phyloP scores from a whole-genome alignment of 2,113 vertebrate genomes.

The Albula goreensis region DNA sequence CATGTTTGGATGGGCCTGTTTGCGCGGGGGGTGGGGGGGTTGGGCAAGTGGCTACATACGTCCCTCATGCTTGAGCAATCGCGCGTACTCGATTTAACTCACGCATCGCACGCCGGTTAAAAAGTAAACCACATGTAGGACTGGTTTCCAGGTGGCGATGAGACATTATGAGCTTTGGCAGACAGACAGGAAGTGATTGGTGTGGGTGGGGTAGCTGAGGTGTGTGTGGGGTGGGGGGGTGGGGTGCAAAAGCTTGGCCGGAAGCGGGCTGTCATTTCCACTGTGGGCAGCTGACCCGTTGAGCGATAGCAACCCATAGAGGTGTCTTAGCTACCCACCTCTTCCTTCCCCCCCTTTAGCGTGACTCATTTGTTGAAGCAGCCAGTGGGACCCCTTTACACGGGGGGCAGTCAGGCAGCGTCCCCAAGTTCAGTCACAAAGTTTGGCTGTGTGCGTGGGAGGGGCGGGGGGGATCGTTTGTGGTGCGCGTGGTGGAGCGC shows the following conservation, averaged over 20 bases:
- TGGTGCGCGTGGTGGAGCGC: neutral
- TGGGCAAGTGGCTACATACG: neutral
- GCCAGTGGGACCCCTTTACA: neutral
- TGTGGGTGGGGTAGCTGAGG: too few species aligned
- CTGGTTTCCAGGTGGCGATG: neutral
- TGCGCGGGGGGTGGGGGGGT: neutral
- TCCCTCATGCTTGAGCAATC: neutral
- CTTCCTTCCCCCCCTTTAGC: too few species aligned
- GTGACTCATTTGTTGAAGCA: neutral
- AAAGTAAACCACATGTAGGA: neutral
- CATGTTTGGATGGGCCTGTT: neutral
- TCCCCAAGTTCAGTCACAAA: neutral
- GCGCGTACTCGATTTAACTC: neutral
- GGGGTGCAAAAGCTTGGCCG: neutral
- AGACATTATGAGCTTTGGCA: neutral
- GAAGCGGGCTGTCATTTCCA: slow-evolving; percentile 12
- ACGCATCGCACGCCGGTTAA: neutral
- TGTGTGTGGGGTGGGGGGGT: neutral
- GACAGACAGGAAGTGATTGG: neutral
- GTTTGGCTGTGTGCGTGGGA: neutral
- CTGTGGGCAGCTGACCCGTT: neutral
- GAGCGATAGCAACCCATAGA: neutral
- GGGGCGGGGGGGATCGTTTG: neutral
- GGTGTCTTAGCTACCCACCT: neutral
- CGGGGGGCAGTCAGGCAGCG: neutral